Conservation (phyloP, 2,888 invertebrate species). For the Carterocephalus palaemon region DNA sequence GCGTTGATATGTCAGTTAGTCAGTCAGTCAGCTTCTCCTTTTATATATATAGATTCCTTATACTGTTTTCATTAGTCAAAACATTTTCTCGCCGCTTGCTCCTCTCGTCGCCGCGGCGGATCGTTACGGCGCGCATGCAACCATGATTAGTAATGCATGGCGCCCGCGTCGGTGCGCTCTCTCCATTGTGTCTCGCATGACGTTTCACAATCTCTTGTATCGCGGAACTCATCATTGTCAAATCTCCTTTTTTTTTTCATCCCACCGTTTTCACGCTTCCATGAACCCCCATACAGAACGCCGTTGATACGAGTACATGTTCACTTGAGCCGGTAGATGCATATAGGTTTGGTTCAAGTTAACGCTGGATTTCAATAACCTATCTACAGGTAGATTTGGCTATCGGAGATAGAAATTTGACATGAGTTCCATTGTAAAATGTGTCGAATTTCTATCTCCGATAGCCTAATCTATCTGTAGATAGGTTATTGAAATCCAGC, state of each 20-base stretch:
- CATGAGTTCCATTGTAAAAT: no score
- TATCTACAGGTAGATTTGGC: no score
- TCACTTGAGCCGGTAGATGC: no score
- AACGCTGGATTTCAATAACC: no score
- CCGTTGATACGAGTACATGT: not conserved
- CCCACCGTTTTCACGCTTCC: slow-evolving; percentile 1
- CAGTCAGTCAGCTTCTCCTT: no score
- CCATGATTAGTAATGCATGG: slow-evolving; percentile 65
- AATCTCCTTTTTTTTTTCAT: slow-evolving; percentile 26
- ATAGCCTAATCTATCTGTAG: no score
- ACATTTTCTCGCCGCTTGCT: not conserved
- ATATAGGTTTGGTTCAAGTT: no score
- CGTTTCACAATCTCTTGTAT: slow-evolving; percentile 69
- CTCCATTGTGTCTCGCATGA: slow-evolving; percentile 66
- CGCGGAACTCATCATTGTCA: slow-evolving; percentile 55
- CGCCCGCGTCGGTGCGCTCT: slow-evolving; percentile 64
- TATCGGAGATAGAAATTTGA: no score
- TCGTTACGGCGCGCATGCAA: slow-evolving; percentile 44
- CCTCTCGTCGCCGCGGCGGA: not conserved
- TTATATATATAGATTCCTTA: not conserved
- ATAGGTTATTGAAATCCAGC: no score
- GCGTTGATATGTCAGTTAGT: no score
- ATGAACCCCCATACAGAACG: not conserved
- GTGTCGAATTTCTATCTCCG: no score
- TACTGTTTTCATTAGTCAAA: not conserved